Evolutionary conservation across 2,888 invertebrate genomes (phyloP).

Genomic region (Dasysyrphus tricinctus): DNA sequence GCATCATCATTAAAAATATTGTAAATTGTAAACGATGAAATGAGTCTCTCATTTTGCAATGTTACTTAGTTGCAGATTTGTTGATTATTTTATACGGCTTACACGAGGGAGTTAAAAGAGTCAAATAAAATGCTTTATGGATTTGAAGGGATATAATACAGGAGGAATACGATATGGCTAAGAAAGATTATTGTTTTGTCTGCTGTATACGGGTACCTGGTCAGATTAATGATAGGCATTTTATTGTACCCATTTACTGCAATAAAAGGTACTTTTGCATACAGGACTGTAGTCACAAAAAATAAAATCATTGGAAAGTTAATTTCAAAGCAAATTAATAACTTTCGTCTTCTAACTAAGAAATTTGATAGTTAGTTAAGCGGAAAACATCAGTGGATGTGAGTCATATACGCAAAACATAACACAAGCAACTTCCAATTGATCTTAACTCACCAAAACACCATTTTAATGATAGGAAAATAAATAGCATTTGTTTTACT

Average conservation of each 20-base stretch:
- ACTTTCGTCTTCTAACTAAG: too few relatives aligned
- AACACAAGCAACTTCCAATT: too few relatives aligned
- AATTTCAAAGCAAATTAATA: too few relatives aligned
- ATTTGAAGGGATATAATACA: neutral
- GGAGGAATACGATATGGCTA: neutral
- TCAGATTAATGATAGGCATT: neutral
- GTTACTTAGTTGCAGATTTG: constrained; percentile 17
- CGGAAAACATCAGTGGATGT: too few relatives aligned
- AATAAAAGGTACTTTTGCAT: neutral
- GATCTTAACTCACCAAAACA: too few relatives aligned
- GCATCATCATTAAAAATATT: constrained; percentile 35
- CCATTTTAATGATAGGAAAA: too few relatives aligned
- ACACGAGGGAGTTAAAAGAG: too few relatives aligned
- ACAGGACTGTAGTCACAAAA: neutral
- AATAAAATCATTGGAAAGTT: too few relatives aligned
- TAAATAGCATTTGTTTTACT: too few relatives aligned
- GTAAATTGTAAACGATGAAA: constrained; percentile 28
- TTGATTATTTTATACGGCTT: neutral
- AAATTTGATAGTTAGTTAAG: too few relatives aligned
- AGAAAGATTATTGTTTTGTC: neutral
- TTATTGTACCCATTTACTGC: neutral
- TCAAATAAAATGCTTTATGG: neutral
- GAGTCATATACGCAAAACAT: too few relatives aligned
- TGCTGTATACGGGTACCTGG: neutral
- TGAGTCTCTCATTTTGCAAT: neutral